Evolutionary conservation across 2,888 invertebrate species (phyloP), one percentile per base, ranked within the genome.

Genomic region (Eupithecia subfuscata): DNA sequence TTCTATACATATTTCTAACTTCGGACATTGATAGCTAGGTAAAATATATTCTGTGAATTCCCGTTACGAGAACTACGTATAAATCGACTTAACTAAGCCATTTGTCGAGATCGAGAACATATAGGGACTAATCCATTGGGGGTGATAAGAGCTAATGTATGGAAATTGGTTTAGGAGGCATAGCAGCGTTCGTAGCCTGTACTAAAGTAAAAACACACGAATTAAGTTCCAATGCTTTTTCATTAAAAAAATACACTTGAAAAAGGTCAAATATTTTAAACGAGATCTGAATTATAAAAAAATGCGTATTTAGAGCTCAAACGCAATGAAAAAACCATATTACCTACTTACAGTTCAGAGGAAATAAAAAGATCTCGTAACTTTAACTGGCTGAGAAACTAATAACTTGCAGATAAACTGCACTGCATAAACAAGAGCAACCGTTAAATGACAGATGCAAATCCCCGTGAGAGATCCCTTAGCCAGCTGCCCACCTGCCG

Each of bases 381-480:
- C 18, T 64, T 18, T 30, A 18, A 60, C 60, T 25, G 6, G 34
- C 30, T 64, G 34, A 64, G 34, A 64, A 30, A 64, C 30, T 7
- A 30, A 63, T 16, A 64, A 64, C 64, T 25, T 25, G 18, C 16
- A 34, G 34, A 64, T 34, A 64, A 64, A 34, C 34, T 34, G 34
- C 2, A 34, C 12, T 63, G 63, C 34, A 64, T 34, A 64, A 64
- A 64, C 64, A 64, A 64, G 34, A 64, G 34, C 34, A 34, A 16
- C 18, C 34, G 64, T 30, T 25, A 63, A 63, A 30, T 56, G 60
- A 60, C 60, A 75, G 78, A 83, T 82, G 84, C 86, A 86, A 84
- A 84, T 84, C 73, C 43, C 71, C 84, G 85, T 88, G 88, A 86
- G 86, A 86, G 86, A 88, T 88, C 90, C 87, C 87, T 87, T 87